phyloP scores from a whole-genome alignment of 2,113 vertebrate species.

The Andinoacara biseriatus region DNA sequence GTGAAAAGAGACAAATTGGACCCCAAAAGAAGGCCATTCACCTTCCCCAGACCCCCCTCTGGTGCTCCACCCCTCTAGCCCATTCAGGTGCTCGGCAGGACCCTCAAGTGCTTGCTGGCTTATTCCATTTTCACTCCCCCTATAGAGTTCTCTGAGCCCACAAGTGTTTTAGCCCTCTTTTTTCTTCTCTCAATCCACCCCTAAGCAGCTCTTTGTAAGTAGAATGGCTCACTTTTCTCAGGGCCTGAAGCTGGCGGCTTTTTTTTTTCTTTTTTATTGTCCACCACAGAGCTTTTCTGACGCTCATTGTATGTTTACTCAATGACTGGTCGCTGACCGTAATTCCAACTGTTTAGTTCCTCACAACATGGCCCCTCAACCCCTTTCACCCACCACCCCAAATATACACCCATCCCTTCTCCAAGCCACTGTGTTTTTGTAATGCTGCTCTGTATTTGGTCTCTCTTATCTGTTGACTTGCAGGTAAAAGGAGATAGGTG shows the following conservation, averaged over 20 bases:
- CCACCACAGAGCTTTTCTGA: constrained; percentile 78
- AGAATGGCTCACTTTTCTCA: constrained; percentile 89
- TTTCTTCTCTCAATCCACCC: constrained; percentile 85
- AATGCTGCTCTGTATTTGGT: constrained; percentile 70
- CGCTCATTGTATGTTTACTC: constrained; percentile 85
- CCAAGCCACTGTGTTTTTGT: constrained; percentile 54
- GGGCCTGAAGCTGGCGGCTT: constrained; percentile 83
- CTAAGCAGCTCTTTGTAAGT: constrained; percentile 88
- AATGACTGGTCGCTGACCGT: constrained; percentile 81
- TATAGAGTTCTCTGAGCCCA: constrained; percentile 92
- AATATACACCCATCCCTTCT: constrained; percentile 53
- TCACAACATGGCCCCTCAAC: constrained; percentile 76
- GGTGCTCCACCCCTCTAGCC: constrained; percentile 77
- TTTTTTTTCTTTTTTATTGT: constrained; percentile 73
- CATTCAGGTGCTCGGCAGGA: constrained; percentile 98
- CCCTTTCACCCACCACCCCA: constrained; percentile 56
- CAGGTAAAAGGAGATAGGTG: constrained; percentile 38
- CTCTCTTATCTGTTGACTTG: constrained; percentile 54
- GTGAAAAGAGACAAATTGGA: constrained; percentile 99
- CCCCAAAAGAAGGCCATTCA: constrained; percentile 99
- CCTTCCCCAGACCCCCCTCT: constrained; percentile 91
- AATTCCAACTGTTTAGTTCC: constrained; percentile 84
- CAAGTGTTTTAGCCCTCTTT: constrained; percentile 99
- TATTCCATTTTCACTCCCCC: constrained; percentile 99
- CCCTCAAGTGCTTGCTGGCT: constrained; percentile 99